phyloP scores from a whole-genome alignment of 1,140 invertebrate genomes.

The Psilanteris sp. region DNA sequence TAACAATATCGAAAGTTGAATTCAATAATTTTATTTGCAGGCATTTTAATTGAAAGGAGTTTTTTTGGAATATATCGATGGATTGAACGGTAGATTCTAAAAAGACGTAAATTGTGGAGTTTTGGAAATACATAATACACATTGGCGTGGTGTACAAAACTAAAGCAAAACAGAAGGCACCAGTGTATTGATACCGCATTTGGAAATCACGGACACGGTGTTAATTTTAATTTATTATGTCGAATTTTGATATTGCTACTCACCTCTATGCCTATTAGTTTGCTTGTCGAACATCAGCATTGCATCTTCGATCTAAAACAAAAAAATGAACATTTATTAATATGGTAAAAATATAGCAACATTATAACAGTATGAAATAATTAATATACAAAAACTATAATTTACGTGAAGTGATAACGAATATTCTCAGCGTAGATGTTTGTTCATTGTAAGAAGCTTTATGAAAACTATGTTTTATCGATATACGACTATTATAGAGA shows the following conservation, averaged over 20 bases:
- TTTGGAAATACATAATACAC: too few species aligned
- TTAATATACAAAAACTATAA: too few species aligned
- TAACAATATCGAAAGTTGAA: conserved; percentile 48
- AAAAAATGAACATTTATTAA: conserved; percentile 70
- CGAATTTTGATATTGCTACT: conserved; percentile 9
- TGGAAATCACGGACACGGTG: too few species aligned
- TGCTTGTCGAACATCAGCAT: conserved; percentile 99
- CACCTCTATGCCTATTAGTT: conserved; percentile 99
- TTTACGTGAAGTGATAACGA: not conserved
- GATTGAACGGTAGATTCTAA: too few species aligned
- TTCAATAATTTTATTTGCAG: too few species aligned
- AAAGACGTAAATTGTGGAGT: too few species aligned
- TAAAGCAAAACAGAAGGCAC: too few species aligned
- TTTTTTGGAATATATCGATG: not conserved
- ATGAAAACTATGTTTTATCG: conserved; percentile 26
- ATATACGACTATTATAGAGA: conserved; percentile 28
- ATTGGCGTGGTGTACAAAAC: too few species aligned
- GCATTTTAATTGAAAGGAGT: too few species aligned
- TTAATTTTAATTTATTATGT: too few species aligned
- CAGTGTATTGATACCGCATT: too few species aligned
- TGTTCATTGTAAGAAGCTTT: conserved; percentile 33
- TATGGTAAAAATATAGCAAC: too few species aligned
- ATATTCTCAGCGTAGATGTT: conserved; percentile 33
- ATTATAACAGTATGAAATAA: conserved; percentile 2
- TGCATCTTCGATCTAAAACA: conserved; percentile 98